Base-by-base conservation (phyloP, 2,113 vertebrate species). In the Charina bottae region DNA sequence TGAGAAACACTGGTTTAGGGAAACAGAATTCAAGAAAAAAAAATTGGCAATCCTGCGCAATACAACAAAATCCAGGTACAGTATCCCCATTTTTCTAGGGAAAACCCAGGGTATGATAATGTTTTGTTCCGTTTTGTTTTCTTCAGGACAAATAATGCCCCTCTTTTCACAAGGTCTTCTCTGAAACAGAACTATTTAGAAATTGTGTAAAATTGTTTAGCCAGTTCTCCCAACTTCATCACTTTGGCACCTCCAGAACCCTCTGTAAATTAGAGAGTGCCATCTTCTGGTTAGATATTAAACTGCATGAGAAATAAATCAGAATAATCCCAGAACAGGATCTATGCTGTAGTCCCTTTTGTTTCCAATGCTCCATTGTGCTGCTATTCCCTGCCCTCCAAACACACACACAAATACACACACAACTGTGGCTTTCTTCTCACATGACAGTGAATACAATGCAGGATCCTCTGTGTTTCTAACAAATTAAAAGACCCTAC, bases 241-340 rank as follows among this genome's bases (percentile, higher is more conserved):
- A 86, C 83, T 28, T 54, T 68, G 42, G 53, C 6, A 58, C 5
- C 72, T 60, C 46, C 33, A 24, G 64, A 84, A 19, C 19, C 17
- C 6, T 87, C 55, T 62, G 37, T 24, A 87, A 37, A 64, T 90
- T 89, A 26, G 10, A 42, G 58, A 60, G 3, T 4, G 33, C 92
- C 92, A 88, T 58, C 92, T 88, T 84, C 89, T 93, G 92, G 68
- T 17, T 54, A 87, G 89, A 72, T 33, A 55, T 33, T 46, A 90
- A 88, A 54, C 46, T 88, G 55, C 62, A 83, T 6, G 0, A 28
- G 28, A 42, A 54, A 21, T 37, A 83, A 62, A 53, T 49, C 12
- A 53, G 4, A 55, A 33, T n/a, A 37, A 54, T 59, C 55, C 24
- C 72, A 78, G 17, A 78, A 78, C 0, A 17, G 64, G n/a, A 68